Percentiles rank a stretch among this genome's conserved stretches.
Evolutionary conservation across 2,113 vertebrate genomes (phyloP).

Genomic region (Vidua macroura): DNA sequence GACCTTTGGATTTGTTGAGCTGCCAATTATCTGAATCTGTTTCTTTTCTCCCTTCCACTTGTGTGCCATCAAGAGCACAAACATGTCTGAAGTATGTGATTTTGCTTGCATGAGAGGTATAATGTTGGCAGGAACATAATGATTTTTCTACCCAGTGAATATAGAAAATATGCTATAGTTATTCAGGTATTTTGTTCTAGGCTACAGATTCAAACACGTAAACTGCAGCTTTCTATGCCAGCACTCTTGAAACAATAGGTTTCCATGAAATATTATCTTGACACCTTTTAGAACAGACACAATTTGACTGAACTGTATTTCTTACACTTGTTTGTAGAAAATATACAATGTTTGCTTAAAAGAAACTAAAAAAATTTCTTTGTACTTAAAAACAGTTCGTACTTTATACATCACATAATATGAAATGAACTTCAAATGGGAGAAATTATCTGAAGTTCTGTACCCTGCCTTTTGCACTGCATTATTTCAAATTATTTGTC

Average conservation of each 20-base stretch:
- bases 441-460: neutral
- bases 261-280: neutral
- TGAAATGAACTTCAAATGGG: neutral
- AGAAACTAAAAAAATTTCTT: neutral
- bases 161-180: neutral
- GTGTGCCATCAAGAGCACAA: neutral
- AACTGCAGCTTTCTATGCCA: neutral
- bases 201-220: rapidly evolving
- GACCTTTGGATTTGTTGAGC: neutral
- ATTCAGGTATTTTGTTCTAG: neutral
- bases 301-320: neutral
- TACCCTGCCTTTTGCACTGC: neutral
- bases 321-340: neutral
- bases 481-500: neutral
- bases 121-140: neutral
- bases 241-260: neutral
- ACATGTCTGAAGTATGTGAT: neutral
- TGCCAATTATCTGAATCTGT: neutral
- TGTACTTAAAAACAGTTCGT: neutral
- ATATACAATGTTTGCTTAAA: neutral
- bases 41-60: neutral
- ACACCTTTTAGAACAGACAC: neutral
- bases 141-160: neutral
- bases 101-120: neutral
- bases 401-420: neutral